A percentile compares a stretch with the other conserved stretches of the same genome.
These are phyloP conservation scores for Toxonevra muliebris DNA, from an alignment of 2,888 invertebrate species.

Conservation along the genomic window DNA sequence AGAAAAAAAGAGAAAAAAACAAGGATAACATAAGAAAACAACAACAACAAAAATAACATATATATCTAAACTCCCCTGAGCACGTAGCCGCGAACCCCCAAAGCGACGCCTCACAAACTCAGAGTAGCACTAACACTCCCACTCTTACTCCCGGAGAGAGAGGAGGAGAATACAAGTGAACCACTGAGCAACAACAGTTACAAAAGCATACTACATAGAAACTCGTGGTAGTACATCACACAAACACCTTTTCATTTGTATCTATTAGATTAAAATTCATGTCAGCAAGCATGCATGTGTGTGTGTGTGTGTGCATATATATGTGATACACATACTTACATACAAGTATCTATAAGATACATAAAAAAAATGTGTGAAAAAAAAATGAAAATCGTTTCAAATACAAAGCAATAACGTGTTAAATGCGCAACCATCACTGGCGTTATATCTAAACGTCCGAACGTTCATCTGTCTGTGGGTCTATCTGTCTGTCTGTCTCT, in stretches of 20 bases:
- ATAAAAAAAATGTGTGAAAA: background rate
- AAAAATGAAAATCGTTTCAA: background rate
- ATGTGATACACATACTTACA: background rate
- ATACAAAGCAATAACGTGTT: conserved; percentile 22
- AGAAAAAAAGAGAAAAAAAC: conserved; percentile 38
- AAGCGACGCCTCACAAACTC: no score
- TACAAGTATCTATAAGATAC: background rate
- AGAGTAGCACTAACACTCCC: no score
- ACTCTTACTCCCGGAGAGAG: background rate
- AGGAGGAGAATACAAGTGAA: background rate
- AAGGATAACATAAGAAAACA: conserved; percentile 33
- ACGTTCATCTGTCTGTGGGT: conserved; percentile 4
- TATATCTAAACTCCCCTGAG: background rate
- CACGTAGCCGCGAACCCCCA: no score
- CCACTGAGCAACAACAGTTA: conserved; percentile 37
- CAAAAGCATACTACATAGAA: conserved; percentile 38
- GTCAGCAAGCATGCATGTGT: conserved; percentile 38
- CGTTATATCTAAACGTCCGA: no score
- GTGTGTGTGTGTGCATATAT: background rate
- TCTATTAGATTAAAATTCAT: conserved; percentile 64
- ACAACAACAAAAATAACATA: conserved; percentile 13
- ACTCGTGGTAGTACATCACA: conserved; percentile 33
- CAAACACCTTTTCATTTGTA: conserved; percentile 63
- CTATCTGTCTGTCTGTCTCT: conserved; percentile 8
- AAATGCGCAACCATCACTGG: conserved; percentile 55